Conservation (phyloP, 2,888 invertebrate species). For the Nemoura dubitans region DNA sequence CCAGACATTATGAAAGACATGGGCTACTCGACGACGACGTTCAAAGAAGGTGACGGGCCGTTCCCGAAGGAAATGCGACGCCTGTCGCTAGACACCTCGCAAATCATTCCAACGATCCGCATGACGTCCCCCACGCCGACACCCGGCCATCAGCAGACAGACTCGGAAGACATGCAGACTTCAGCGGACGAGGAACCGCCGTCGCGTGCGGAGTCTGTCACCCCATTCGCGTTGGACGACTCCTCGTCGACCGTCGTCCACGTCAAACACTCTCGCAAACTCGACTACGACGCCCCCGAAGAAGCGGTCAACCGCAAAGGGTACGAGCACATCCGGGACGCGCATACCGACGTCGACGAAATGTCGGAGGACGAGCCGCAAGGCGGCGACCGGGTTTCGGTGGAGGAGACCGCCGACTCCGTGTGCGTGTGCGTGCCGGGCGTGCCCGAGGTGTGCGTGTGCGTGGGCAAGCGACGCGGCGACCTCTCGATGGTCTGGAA, state of each 20-base stretch:
- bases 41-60: conserved; percentile 57
- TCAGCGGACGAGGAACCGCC: conserved; percentile 60
- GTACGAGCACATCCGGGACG: conserved; percentile 58
- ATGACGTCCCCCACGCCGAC: conserved; percentile 48
- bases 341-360: conserved; percentile 67
- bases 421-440: conserved; percentile 52
- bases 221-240: conserved; percentile 61
- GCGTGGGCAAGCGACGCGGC: conserved; percentile 50
- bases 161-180: conserved; percentile 52
- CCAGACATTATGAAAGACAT: conserved; percentile 46
- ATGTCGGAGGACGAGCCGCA: conserved; percentile 55
- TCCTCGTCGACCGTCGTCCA: conserved; percentile 60
- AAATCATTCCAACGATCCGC: conserved; percentile 38
- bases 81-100: background rate
- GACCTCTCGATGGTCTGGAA: conserved; percentile 52
- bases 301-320: conserved; percentile 66
- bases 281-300: conserved; percentile 60
- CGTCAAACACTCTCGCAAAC: conserved; percentile 60
- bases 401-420: conserved; percentile 51
- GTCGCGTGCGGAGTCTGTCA: conserved; percentile 56
- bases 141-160: conserved; percentile 51
- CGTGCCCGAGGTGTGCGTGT: conserved; percentile 48
- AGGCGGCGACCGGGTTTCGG: conserved; percentile 35
- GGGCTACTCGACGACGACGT: conserved; percentile 51
- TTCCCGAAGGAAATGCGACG: conserved; percentile 53